Conservation (phyloP, 2,888 invertebrate genomes). For the Acrobasis suavella region DNA sequence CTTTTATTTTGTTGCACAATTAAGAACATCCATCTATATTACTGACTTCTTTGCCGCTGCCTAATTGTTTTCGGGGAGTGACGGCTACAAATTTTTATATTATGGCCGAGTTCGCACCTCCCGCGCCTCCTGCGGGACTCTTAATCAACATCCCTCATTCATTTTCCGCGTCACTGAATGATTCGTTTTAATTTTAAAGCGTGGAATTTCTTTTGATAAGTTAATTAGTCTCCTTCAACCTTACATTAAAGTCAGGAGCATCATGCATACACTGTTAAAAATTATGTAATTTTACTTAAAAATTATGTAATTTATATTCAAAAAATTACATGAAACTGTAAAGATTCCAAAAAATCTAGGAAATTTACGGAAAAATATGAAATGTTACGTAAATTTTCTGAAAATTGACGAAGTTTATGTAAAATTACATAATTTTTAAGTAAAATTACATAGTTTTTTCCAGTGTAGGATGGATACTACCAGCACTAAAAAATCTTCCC, state of each 20-base stretch:
- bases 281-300: too few relatives aligned
- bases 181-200: constrained; percentile 1
- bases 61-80: constrained; percentile 18
- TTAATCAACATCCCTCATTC: constrained; percentile 16
- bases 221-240: not conserved
- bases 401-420: too few relatives aligned
- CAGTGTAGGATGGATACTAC: too few relatives aligned
- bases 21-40: constrained; percentile 18
- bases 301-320: too few relatives aligned
- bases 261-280: too few relatives aligned
- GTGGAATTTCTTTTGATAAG: not conserved
- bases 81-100: constrained; percentile 17
- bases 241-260: not conserved
- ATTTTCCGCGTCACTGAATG: constrained; percentile 10
- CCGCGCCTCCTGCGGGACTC: not conserved
- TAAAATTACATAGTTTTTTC: too few relatives aligned
- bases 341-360: too few relatives aligned
- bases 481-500: too few relatives aligned
- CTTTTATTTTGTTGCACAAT: not conserved
- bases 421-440: too few relatives aligned
- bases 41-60: constrained; percentile 15
- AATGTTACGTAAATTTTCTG: too few relatives aligned
- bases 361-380: too few relatives aligned
- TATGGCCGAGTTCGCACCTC: constrained; percentile 9
- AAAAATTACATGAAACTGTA: too few relatives aligned